A percentile compares a stretch with the other conserved stretches of the same genome.
Conservation (phyloP, 2,888 invertebrate species). For the Melanchra persicariae region DNA sequence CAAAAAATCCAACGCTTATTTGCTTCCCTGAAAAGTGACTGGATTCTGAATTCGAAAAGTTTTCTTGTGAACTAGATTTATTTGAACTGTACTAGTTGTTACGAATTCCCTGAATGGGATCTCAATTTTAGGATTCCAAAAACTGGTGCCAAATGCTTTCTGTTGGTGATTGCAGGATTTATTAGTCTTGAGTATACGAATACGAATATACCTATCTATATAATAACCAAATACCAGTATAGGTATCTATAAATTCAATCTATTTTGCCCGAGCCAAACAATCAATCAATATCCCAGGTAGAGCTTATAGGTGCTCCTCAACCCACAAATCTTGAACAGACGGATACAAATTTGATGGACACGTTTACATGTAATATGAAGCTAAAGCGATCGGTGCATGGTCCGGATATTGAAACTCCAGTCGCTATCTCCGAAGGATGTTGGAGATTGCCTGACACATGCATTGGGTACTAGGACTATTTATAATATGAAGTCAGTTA, state of each 20-base stretch:
- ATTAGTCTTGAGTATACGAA: not conserved
- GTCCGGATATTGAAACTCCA: conserved; percentile 56
- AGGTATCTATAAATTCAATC: not conserved
- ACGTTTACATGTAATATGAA: conserved; percentile 46
- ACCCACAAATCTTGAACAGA: conserved; percentile 24
- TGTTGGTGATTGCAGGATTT: not conserved
- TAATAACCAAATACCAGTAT: not conserved
- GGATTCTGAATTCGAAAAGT: conserved; percentile 38
- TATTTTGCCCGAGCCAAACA: not conserved
- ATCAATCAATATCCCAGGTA: conserved; percentile 21
- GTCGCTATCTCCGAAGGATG: conserved; percentile 47
- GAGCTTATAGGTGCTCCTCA: not conserved
- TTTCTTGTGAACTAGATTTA: conserved; percentile 20
- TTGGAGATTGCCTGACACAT: conserved; percentile 48
- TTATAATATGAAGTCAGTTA: not conserved
- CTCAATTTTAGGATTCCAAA: conserved; percentile 14
- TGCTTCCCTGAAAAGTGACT: conserved; percentile 42
- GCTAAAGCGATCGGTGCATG: conserved; percentile 35
- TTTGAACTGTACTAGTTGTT: conserved; percentile 31
- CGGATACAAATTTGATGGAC: conserved; percentile 37
- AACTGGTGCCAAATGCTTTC: conserved; percentile 6
- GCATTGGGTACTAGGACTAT: not conserved
- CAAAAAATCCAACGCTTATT: conserved; percentile 54
- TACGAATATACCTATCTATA: too few species aligned
- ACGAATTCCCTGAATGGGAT: conserved; percentile 23